Evolutionary conservation across 2,888 invertebrate species (phyloP), one percentile per base, ranked within the genome.

Genomic region (Sabatieria punctata): DNA sequence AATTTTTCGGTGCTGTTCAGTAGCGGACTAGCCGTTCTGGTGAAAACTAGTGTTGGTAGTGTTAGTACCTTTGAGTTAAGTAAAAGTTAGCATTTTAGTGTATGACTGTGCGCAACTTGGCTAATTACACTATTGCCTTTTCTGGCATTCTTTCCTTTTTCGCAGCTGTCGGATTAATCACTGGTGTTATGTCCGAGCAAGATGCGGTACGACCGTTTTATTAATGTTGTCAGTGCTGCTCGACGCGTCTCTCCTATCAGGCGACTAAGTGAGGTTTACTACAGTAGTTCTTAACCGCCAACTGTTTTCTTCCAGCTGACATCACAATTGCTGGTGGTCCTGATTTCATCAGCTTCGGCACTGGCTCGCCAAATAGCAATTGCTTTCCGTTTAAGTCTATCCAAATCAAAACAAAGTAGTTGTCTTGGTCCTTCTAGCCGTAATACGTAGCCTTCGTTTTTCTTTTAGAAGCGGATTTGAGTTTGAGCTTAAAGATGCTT

Each of bases 401-500:
- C 36, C 4, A 8, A 3, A 15, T 36, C 24, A 13, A 22, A 4
- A 35, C 36, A 2, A 35, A 24, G 43, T 41, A 26, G 21, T n/a
- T n/a, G n/a, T n/a, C n/a, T n/a, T n/a, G n/a, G n/a, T n/a, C 6
- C 19, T 39, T n/a, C 19, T 24, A 19, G 19, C 6, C 26, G 18
- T 19, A 18, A 27, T 37, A 8, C 37, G 18, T 18, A 15, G 18
- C 37, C 37, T n/a, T n/a, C 37, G 13, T 39, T 15, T 45, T 38
- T 46, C 39, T 2, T 24, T 77, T 48, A 73, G 71, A 53, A 73
- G 73, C 49, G 78, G 77, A 0, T 67, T 69, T 0, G 61, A 61
- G 1, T 63, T 78, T 45, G 65, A 68, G 1, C 60, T 81, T 18
- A 69, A 75, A 39, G 78, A 75, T 0, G 65, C 69, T 38, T 74